Conservation (phyloP, 2,113 vertebrate genomes). For the Psophia crepitans region DNA sequence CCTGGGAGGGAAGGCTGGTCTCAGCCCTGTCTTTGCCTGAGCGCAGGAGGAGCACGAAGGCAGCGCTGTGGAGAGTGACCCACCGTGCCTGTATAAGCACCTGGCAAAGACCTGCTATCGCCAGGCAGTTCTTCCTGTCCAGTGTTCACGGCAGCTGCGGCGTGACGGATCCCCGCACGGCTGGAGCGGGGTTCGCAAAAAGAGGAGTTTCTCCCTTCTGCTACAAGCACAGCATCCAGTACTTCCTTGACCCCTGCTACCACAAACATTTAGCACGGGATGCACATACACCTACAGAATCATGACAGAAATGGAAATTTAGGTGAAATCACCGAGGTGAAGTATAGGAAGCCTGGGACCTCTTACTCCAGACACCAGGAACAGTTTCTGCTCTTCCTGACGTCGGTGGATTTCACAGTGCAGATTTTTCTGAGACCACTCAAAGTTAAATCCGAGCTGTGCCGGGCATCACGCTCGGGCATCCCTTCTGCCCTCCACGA, state of each 20-base stretch:
- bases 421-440: neutral
- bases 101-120: neutral
- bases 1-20: neutral
- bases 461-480: neutral
- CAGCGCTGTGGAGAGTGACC: neutral
- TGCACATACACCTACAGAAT: neutral
- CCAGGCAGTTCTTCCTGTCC: neutral
- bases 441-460: neutral
- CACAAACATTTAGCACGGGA: accelerated
- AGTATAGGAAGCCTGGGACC: neutral
- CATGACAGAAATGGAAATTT: neutral
- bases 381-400: accelerated
- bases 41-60: accelerated
- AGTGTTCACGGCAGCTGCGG: neutral
- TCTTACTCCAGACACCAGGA: neutral
- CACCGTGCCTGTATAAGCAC: neutral
- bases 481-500: neutral
- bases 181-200: neutral
- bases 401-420: neutral
- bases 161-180: neutral
- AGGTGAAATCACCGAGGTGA: neutral
- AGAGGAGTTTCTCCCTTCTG: neutral
- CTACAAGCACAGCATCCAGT: neutral
- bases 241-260: neutral
- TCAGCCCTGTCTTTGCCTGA: neutral